Evolutionary conservation across 2,888 invertebrate species (phyloP), one percentile per base, ranked within the genome.

Genomic region (Tridacna crocea): DNA sequence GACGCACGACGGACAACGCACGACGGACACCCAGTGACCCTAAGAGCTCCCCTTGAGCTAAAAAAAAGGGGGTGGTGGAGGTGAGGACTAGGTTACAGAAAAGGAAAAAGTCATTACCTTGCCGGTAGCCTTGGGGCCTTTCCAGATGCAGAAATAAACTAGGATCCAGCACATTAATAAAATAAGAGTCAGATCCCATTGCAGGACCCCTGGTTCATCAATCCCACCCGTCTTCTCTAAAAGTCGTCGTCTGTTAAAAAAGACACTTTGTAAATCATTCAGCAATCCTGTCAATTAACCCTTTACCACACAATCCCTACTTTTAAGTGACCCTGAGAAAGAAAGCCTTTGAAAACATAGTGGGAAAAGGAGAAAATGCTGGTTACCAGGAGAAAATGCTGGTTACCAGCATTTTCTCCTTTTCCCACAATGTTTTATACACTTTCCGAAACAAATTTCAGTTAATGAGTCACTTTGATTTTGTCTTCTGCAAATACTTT

Each of bases 61-160:
- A n/a, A 36, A 36, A 36, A 4, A 36, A 8, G 36, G 36, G 36
- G 36, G 8, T 36, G 2, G 36, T 2, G 36, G 36, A 2, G 2
- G 3, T 36, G 8, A 36, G 36, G 36, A 8, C 8, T 8, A 36
- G 36, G n/a, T n/a, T n/a, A n/a, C n/a, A n/a, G 8, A 36, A 36
- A 2, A 36, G 36, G 36, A 8, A 36, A 36, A 36, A 36, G 2
- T 55, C 55, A 55, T 55, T 82, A 95, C 95, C 92, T 95, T 95
- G 80, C 95, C 95, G 73, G 98, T 98, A n/a, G 98, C 98, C 94
- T 97, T 97, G 82, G 98, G 97, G 87, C 98, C 98, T 95, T 98
- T 99, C 98, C 98, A 99, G 74, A 99, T 96, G 88, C 98, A 98
- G 95, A 99, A 98, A 95, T 99, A 99, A 77, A 99, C 98, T 91